These are phyloP conservation scores for Mastacembelus armatus DNA, from an alignment of 2,797 vertebrate species.

Conservation along the genomic window DNA sequence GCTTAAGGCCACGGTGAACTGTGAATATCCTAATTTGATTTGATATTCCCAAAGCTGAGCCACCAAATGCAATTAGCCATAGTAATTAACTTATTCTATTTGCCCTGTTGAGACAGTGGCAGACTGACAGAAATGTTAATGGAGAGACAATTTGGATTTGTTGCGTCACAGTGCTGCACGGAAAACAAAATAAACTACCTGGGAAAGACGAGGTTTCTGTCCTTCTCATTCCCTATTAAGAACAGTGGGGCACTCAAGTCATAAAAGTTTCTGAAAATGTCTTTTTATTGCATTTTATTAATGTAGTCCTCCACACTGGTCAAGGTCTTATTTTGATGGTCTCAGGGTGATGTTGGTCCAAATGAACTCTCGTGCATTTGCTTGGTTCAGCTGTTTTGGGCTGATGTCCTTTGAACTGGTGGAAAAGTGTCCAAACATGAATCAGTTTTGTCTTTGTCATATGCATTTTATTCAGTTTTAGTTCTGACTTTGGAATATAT, in stretches of 20 bases:
- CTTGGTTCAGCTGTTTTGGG: not conserved
- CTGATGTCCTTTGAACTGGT: too few species aligned
- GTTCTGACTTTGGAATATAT: not conserved
- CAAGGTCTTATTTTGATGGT: not conserved
- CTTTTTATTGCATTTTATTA: not conserved
- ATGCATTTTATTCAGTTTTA: too few species aligned
- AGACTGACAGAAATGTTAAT: constrained; percentile 66
- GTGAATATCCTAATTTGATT: constrained; percentile 73
- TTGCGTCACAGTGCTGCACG: constrained; percentile 53
- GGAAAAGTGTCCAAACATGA: too few species aligned
- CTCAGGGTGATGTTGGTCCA: too few species aligned
- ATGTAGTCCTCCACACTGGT: not conserved
- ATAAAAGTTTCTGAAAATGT: not conserved
- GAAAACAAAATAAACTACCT: constrained; percentile 45
- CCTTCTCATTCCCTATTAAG: not conserved
- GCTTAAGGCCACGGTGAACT: constrained; percentile 71
- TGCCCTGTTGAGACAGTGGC: constrained; percentile 64
- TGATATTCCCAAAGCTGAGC: constrained; percentile 74
- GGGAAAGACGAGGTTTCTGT: constrained; percentile 24
- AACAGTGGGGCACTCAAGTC: not conserved
- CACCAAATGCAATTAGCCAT: constrained; percentile 79
- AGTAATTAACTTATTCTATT: constrained; percentile 77
- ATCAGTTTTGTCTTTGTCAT: too few species aligned
- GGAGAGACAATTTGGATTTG: constrained; percentile 56
- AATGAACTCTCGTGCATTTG: not conserved